A percentile compares a stretch with the other conserved stretches of the same genome.
phyloP scores from a whole-genome alignment of 1,140 invertebrate genomes.

The Drosophila insularis region DNA sequence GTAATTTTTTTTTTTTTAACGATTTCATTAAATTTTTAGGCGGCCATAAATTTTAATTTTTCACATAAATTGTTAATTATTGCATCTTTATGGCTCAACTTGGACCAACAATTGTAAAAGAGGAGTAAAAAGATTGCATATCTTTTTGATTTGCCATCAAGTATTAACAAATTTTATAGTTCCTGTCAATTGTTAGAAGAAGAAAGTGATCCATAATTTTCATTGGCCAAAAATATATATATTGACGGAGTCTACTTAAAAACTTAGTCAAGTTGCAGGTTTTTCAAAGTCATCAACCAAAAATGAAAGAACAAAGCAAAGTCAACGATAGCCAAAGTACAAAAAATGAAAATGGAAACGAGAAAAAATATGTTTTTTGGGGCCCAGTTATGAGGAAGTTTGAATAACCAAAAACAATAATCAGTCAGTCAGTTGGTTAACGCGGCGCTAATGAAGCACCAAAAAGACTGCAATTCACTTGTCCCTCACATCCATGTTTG shows the following conservation, averaged over 20 bases:
- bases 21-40: too few species aligned
- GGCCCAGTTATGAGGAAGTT: slow-evolving; percentile 41
- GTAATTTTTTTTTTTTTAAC: neutral
- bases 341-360: neutral
- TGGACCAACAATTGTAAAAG: too few species aligned
- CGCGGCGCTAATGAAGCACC: slow-evolving; percentile 38
- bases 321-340: slow-evolving; percentile 22
- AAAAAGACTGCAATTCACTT: slow-evolving; percentile 12
- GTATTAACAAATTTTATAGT: neutral
- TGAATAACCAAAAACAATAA: slow-evolving; percentile 3
- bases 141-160: neutral
- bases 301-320: slow-evolving; percentile 24
- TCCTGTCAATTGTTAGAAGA: too few species aligned
- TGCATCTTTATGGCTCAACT: too few species aligned
- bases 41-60: too few species aligned
- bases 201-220: neutral
- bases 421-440: slow-evolving; percentile 28
- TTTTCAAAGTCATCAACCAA: slow-evolving; percentile 21
- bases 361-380: neutral
- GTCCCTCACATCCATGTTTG: slow-evolving; percentile 7
- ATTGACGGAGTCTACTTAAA: neutral
- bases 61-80: too few species aligned
- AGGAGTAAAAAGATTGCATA: too few species aligned
- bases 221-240: neutral
- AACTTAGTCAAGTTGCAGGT: slow-evolving; percentile 36